Evolutionary conservation across 1,140 invertebrate species (phyloP), one percentile per base, ranked within the genome.

Genomic region (Macrobrachium nipponense): DNA sequence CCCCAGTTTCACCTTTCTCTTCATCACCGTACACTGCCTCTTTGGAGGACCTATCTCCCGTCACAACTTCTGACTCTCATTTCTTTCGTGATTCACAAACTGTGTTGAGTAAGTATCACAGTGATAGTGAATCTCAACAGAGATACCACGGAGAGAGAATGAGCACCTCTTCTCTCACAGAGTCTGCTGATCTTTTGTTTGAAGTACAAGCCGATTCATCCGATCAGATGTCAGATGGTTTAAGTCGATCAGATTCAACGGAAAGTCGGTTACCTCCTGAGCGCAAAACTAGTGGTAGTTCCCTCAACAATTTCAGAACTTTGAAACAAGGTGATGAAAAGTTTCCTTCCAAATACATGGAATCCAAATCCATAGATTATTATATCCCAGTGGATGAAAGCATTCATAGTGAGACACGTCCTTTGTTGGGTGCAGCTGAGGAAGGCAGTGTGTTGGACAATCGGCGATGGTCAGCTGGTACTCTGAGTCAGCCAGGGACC

Each of bases 11-110:
- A 4, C 84, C 84, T 6, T 86, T 86, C 77, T 86, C 84, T 3
- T 87, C 85, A 18, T 86, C 86, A 23, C 84, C 85, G 44, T 80
- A 66, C 78, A 80, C 77, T 17, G 76, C 64, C 11, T 88, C 68
- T 27, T 75, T 82, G 23, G 84, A 86, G 68, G 87, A 81, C 51
- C 5, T 85, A 18, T 20, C 78, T 43, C 43, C 78, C 58, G 51
- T 70, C 59, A 36, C 43, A 14, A 59, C 68, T 62, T 59, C 76
- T 44, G 86, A 87, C 3, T 23, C 64, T 23, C 27, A 58, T 60
- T 73, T 80, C 58, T 77, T 72, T 20, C 36, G 61, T 10, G 76
- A 61, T 3, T 20, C 15, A 10, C 72, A 64, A 36, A 60, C 23
- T 17, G 80, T 43, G 10, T 20, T n/a, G 15, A 61, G 77, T n/a